Conservation (phyloP, 2,888 invertebrate genomes). For the Campaea margaritaria region DNA sequence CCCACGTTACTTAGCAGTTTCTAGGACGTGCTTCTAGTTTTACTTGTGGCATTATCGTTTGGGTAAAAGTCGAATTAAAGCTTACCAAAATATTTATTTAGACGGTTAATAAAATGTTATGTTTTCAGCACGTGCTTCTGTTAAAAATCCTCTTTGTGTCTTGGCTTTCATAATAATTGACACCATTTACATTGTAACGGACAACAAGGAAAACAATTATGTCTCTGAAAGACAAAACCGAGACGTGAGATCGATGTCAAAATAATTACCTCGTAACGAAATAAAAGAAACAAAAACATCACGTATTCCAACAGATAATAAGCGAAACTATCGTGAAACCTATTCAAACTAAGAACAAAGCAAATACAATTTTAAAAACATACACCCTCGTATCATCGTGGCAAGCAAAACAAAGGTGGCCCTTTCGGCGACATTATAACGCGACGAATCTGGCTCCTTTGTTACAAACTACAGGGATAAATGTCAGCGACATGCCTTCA, state of each 20-base stretch:
- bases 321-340: constrained; percentile 3
- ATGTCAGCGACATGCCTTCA: constrained; percentile 65
- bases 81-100: not conserved
- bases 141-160: too few species aligned
- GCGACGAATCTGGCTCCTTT: constrained; percentile 67
- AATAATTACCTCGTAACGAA: not conserved
- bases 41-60: too few species aligned
- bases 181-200: too few species aligned
- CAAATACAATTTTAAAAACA: constrained; percentile 19
- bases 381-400: constrained; percentile 56
- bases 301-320: constrained; percentile 9
- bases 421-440: constrained; percentile 65
- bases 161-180: too few species aligned
- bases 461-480: constrained; percentile 73
- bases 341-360: constrained; percentile 23
- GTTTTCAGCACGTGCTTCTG: too few species aligned
- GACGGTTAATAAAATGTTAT: too few species aligned
- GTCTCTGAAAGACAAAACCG: too few species aligned
- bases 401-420: constrained; percentile 61
- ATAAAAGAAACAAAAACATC: not conserved
- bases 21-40: too few species aligned
- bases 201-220: too few species aligned
- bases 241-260: too few species aligned
- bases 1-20: too few species aligned
- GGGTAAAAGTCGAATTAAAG: not conserved